phyloP scores from a whole-genome alignment of 2,113 vertebrate genomes.

The Castor canadensis region DNA sequence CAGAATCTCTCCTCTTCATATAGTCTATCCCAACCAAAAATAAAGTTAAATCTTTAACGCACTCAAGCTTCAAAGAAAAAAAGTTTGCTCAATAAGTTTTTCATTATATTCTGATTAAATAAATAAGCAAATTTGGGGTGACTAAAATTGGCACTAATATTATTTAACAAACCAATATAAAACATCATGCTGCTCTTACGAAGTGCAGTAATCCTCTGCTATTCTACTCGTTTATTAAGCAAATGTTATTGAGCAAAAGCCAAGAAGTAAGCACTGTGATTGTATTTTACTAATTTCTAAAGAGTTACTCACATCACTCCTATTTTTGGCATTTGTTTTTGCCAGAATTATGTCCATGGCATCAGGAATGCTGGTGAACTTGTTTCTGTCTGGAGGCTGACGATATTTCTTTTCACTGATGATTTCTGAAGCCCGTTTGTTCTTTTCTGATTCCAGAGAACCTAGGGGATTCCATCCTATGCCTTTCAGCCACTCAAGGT shows the following conservation, averaged over 20 bases:
- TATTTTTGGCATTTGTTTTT: conserved; percentile 90
- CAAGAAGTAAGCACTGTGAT: background rate
- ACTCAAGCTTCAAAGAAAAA: conserved; percentile 34
- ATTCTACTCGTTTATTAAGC: background rate
- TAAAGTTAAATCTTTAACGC: background rate
- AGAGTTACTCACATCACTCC: conserved; percentile 89
- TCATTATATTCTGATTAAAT: background rate
- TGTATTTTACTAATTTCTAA: background rate
- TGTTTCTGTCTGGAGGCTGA: conserved; percentile 87
- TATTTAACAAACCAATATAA: background rate
- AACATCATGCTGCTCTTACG: background rate
- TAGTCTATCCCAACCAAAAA: background rate
- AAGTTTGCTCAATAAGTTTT: background rate
- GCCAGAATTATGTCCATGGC: conserved; percentile 92
- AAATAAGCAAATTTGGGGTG: background rate
- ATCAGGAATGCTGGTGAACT: conserved; percentile 93
- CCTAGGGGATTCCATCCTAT: conserved; percentile 91
- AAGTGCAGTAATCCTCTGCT: background rate
- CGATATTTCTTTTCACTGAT: conserved; percentile 85
- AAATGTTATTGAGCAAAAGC: background rate
- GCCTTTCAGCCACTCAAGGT: conserved; percentile 89
- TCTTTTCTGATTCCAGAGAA: conserved; percentile 90
- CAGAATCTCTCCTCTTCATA: background rate
- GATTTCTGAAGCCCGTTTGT: conserved; percentile 86
- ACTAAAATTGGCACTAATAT: background rate